Percentiles rank a stretch among this genome's conserved stretches.
Conservation (phyloP, 1,140 invertebrate genomes). For the Apis florea region DNA sequence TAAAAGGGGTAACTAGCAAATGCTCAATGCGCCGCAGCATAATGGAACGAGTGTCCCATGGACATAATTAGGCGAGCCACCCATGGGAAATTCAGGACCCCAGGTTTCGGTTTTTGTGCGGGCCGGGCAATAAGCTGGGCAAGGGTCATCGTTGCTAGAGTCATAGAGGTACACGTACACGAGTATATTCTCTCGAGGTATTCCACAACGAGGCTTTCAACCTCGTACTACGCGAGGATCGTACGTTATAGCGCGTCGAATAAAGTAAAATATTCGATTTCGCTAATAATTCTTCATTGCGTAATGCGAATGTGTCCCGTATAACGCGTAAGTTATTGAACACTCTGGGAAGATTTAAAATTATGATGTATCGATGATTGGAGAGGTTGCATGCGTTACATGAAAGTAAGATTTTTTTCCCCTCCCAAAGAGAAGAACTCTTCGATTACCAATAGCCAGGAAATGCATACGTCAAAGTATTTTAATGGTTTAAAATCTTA, state of each 20-base stretch:
- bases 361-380: not conserved
- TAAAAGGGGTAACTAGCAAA: conserved; percentile 78
- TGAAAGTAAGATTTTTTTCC: no score
- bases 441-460: no score
- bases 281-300: not conserved
- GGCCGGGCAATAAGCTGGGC: conserved; percentile 43
- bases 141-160: conserved; percentile 47
- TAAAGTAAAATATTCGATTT: not conserved
- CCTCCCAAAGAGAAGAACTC: no score
- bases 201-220: not conserved
- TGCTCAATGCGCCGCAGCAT: conserved; percentile 70
- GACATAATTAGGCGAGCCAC: conserved; percentile 76
- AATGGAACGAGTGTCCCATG: conserved; percentile 77
- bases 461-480: no score
- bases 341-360: not conserved
- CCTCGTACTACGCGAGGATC: not conserved
- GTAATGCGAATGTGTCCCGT: no score
- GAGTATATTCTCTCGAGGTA: no score
- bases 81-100: conserved; percentile 78
- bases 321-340: not conserved
- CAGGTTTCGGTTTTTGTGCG: conserved; percentile 44
- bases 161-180: not conserved
- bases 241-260: not conserved
- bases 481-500: no score
- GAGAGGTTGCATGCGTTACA: no score